A percentile compares a stretch with the other conserved stretches of the same genome.
These are phyloP conservation scores for Rhopalosiphum padi DNA, from an alignment of 1,140 invertebrate species.

Conservation along the genomic window DNA sequence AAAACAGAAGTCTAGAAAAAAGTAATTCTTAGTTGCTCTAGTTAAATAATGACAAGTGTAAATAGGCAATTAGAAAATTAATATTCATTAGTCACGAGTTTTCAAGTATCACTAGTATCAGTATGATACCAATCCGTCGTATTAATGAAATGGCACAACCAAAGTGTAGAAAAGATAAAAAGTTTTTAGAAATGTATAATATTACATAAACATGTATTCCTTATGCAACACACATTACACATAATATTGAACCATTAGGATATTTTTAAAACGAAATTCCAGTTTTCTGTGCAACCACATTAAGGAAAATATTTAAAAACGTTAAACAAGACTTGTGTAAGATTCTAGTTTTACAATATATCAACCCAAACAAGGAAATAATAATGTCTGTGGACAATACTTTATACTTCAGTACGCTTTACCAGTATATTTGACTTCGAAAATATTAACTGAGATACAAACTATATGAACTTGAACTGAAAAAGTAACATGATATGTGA, in stretches of 20 bases:
- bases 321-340: slow-evolving; percentile 61
- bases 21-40: slow-evolving; percentile 59
- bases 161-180: slow-evolving; percentile 62
- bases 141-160: slow-evolving; percentile 63
- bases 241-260: slow-evolving; percentile 60
- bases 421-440: slow-evolving; percentile 61
- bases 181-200: slow-evolving; percentile 64
- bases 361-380: slow-evolving; percentile 59
- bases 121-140: slow-evolving; percentile 61
- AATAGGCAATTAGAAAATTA: slow-evolving; percentile 55
- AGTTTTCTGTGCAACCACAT: slow-evolving; percentile 60
- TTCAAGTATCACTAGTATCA: slow-evolving; percentile 61
- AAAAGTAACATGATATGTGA: slow-evolving; percentile 54
- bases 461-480: no score
- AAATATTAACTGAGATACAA: slow-evolving; percentile 60
- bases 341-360: slow-evolving; percentile 61
- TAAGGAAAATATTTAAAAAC: slow-evolving; percentile 60
- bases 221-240: slow-evolving; percentile 60
- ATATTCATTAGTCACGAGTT: slow-evolving; percentile 64
- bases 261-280: background rate
- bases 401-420: slow-evolving; percentile 61
- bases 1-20: slow-evolving; percentile 60
- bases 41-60: slow-evolving; percentile 55
- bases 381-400: slow-evolving; percentile 63
- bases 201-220: slow-evolving; percentile 59